A percentile compares a stretch with the other conserved stretches of the same genome.
Conservation (phyloP, 2,113 vertebrate species). For the Perca flavescens region DNA sequence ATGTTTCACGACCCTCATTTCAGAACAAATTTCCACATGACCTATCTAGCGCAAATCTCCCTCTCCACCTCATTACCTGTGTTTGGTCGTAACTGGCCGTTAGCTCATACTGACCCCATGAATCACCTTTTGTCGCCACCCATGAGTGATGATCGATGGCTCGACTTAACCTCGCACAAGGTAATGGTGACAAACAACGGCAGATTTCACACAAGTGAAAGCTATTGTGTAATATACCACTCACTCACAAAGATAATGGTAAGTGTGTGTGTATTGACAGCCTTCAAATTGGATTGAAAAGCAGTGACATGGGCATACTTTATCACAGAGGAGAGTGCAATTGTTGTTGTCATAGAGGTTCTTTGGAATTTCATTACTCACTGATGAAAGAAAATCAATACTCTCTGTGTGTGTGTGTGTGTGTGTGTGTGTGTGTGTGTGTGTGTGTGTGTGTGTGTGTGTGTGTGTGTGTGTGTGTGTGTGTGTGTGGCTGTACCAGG, state of each 20-base stretch:
- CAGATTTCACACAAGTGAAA: slow-evolving; percentile 35
- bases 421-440: slow-evolving; percentile 15
- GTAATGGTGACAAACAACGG: slow-evolving; percentile 50
- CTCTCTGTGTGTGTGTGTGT: slow-evolving; percentile 20
- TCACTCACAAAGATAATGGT: slow-evolving; percentile 44
- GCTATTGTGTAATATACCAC: slow-evolving; percentile 22
- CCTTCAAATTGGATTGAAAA: slow-evolving; percentile 40
- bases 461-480: slow-evolving; percentile 12
- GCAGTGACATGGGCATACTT: slow-evolving; percentile 5
- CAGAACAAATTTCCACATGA: slow-evolving; percentile 31
- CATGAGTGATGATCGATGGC: slow-evolving; percentile 53
- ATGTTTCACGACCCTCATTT: slow-evolving; percentile 29
- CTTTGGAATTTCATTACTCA: slow-evolving; percentile 59
- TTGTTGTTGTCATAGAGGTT: slow-evolving; percentile 43
- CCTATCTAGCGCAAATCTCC: not conserved
- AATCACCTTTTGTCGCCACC: slow-evolving; percentile 45
- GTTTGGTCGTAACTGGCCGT: slow-evolving; percentile 22
- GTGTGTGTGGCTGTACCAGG: slow-evolving; percentile 19
- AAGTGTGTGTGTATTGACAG: slow-evolving; percentile 33
- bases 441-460: slow-evolving; percentile 26
- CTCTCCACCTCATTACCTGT: slow-evolving; percentile 13
- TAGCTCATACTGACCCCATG: slow-evolving; percentile 42
- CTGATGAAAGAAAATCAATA: slow-evolving; percentile 54
- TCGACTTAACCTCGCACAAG: not conserved
- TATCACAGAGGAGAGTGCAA: not conserved